Percentiles rank a stretch among this genome's conserved stretches.
These are phyloP conservation scores for Campylomormyrus tamandua DNA, from an alignment of 2,113 vertebrate species.

Conservation along the genomic window DNA sequence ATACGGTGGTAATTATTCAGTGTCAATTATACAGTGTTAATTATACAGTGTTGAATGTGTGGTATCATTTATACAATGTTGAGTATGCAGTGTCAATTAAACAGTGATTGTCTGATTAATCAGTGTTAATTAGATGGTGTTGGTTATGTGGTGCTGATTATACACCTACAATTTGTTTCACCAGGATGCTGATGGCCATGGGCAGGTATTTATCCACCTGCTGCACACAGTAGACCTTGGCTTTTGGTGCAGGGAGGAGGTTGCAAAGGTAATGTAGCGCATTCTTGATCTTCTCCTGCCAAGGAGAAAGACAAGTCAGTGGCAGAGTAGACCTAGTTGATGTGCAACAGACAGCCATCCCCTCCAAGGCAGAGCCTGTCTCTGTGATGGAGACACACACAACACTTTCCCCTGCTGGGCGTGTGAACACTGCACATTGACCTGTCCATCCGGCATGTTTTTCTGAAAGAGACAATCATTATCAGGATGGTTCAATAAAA, in stretches of 20 bases:
- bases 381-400: neutral
- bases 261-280: slow-evolving; percentile 52
- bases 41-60: neutral
- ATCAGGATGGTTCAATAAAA: neutral
- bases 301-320: slow-evolving; percentile 11
- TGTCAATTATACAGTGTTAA: neutral
- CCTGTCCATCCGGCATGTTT: neutral
- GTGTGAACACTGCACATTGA: neutral
- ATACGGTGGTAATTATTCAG: neutral
- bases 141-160: neutral
- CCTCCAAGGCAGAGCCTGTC: neutral
- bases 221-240: slow-evolving; percentile 41
- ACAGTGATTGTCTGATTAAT: neutral
- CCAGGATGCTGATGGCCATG: slow-evolving; percentile 49
- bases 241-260: slow-evolving; percentile 32
- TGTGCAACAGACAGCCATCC: neutral
- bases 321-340: neutral
- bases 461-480: neutral
- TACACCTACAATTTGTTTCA: slow-evolving; percentile 45
- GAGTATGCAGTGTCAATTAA: neutral
- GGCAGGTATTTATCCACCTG: slow-evolving; percentile 52
- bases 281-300: slow-evolving; percentile 45
- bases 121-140: neutral
- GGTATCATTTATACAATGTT: neutral
- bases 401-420: neutral